Base-by-base conservation (phyloP, 2,888 invertebrate genomes). In the Amphimallon solstitiale region DNA sequence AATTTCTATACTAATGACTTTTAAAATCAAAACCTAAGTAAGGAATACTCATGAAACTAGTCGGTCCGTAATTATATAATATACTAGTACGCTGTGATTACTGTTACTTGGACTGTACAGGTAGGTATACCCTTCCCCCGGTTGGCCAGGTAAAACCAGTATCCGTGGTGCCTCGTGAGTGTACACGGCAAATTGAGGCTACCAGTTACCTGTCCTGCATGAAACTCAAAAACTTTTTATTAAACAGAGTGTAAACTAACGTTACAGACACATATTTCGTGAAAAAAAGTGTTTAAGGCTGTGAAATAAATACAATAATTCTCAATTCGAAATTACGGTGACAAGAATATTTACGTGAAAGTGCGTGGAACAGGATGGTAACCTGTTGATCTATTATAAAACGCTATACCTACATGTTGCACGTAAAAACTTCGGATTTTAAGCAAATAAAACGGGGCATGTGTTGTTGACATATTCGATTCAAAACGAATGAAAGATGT, bases 91-190 rank as follows among this genome's bases (percentile, higher is more conserved):
- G 73, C 74, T 69, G 70, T 72, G 75, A 75, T 75, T 77, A 75
- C 78, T 78, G 78, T 62, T 79, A 79, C 78, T 77, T 79, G 77
- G 77, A 76, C 76, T 77, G 75, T 77, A 78, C 71, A 54, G 23
- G 54, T 54, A 54, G 40, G 40, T 23, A 56, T 77, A 75, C 75
- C 72, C 75, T 73, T 76, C 73, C 76, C 74, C 72, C 75, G 74
- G 78, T 78, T 79, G 77, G 78, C 72, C 78, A 80, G 79, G 79
- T 79, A 79, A 76, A 79, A 80, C 80, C 80, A 80, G 80, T 80
- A 79, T 77, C 76, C 75, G 76, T 77, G 77, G 76, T 73, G 78
- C 77, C 78, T 76, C 69, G 68, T 65, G 54, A 66, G 68, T 69
- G 69, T 68, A 68, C 69, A 68, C 68, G 65, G 66, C 63, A 70